Conservation (phyloP, 1,140 invertebrate genomes). For the Centruroides sculpturatus region DNA sequence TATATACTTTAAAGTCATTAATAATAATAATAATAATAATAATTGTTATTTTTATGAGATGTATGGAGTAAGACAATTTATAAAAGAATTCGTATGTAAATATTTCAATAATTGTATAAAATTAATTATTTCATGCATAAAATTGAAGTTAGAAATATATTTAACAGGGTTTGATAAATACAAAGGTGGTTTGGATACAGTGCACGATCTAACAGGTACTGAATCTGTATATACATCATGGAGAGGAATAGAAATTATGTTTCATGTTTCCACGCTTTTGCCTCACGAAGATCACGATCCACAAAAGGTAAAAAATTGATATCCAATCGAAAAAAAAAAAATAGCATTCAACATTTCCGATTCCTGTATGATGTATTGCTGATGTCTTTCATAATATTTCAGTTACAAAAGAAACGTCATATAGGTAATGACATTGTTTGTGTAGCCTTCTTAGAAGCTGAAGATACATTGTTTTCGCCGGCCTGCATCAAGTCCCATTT, state of each 20-base stretch:
- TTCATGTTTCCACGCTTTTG: slow-evolving; percentile 85
- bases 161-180: slow-evolving; percentile 63
- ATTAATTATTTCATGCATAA: too few species aligned
- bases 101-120: too few species aligned
- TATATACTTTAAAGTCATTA: too few species aligned
- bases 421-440: slow-evolving; percentile 86
- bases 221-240: slow-evolving; percentile 74
- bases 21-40: too few species aligned
- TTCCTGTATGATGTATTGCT: neutral
- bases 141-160: too few species aligned
- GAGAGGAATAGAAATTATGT: slow-evolving; percentile 80
- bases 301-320: slow-evolving; percentile 28
- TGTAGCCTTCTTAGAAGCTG: slow-evolving; percentile 86
- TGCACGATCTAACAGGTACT: slow-evolving; percentile 76
- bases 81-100: too few species aligned
- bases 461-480: slow-evolving; percentile 80
- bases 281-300: slow-evolving; percentile 65
- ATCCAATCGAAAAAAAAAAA: neutral
- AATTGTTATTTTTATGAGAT: too few species aligned
- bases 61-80: too few species aligned
- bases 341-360: too few species aligned
- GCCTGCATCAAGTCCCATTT: slow-evolving; percentile 48
- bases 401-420: slow-evolving; percentile 59
- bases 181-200: slow-evolving; percentile 78
- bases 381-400: slow-evolving; percentile 1